A percentile compares a stretch with the other conserved stretches of the same genome.
Evolutionary conservation across 2,113 vertebrate genomes (phyloP).

Genomic region (Collichthys lucidus): DNA sequence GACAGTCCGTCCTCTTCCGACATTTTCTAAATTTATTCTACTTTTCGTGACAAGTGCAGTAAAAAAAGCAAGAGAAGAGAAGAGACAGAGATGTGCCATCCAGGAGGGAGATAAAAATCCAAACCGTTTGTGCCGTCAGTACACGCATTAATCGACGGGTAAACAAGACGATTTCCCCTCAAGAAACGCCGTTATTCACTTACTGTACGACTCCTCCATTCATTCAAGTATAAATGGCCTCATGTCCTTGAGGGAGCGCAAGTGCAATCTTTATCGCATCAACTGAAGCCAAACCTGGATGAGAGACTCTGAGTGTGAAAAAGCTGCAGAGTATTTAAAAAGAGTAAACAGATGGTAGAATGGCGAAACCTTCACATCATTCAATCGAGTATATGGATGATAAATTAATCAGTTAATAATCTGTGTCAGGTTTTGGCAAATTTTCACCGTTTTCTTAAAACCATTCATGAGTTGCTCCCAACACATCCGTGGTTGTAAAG

Average conservation of each 20-base stretch:
- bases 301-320: slow-evolving; percentile 1
- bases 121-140: slow-evolving; percentile 28
- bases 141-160: slow-evolving; percentile 30
- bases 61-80: slow-evolving; percentile 5
- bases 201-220: slow-evolving; percentile 14
- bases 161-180: slow-evolving; percentile 1
- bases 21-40: slow-evolving; percentile 35
- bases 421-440: too few species aligned
- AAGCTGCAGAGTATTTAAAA: neutral
- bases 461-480: too few species aligned
- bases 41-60: slow-evolving; percentile 23
- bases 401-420: neutral
- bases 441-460: neutral
- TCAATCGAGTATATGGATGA: neutral
- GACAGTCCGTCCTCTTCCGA: slow-evolving; percentile 35
- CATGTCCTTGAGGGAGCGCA: neutral
- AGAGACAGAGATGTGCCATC: slow-evolving; percentile 10
- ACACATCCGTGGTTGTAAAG: too few species aligned
- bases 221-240: slow-evolving; percentile 19
- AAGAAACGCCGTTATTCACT: slow-evolving; percentile 31
- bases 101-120: slow-evolving; percentile 12
- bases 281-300: neutral
- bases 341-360: neutral
- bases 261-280: slow-evolving; percentile 1
- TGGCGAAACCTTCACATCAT: neutral